Conservation (phyloP, 2,797 vertebrate genomes). For the Trichosurus vulpecula region DNA sequence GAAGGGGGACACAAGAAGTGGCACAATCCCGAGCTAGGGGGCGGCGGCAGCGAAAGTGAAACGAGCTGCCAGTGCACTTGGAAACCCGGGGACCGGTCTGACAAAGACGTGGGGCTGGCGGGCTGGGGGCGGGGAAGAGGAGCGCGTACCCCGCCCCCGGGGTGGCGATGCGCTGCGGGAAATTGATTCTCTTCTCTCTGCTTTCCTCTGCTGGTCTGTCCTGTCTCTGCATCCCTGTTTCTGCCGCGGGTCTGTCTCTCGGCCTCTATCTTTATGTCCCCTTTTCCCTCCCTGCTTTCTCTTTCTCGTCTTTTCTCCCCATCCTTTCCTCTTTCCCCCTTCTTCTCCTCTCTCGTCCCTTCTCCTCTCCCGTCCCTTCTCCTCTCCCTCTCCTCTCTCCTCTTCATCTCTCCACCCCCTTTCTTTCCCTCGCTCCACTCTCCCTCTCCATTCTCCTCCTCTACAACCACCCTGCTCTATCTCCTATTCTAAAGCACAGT, state of each 20-base stretch:
- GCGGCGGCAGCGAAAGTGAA: no score
- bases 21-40: not conserved
- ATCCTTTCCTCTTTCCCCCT: not conserved
- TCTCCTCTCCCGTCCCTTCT: no score
- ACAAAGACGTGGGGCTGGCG: not conserved
- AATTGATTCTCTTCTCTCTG: no score
- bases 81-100: not conserved
- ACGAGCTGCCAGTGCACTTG: not conserved
- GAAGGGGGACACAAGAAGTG: not conserved
- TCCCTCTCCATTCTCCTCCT: no score
- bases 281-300: not conserved
- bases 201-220: no score
- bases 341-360: no score
- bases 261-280: no score
- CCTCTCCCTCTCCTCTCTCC: not conserved
- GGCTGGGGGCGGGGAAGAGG: not conserved
- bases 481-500: not conserved
- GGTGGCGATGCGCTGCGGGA: no score
- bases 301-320: not conserved
- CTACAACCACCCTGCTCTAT: no score
- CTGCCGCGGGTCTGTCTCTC: not conserved
- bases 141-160: not conserved
- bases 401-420: no score
- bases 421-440: no score
- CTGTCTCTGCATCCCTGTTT: no score